Conservation (phyloP, 2,888 invertebrate species). For the Agrenia bidenticulata region DNA sequence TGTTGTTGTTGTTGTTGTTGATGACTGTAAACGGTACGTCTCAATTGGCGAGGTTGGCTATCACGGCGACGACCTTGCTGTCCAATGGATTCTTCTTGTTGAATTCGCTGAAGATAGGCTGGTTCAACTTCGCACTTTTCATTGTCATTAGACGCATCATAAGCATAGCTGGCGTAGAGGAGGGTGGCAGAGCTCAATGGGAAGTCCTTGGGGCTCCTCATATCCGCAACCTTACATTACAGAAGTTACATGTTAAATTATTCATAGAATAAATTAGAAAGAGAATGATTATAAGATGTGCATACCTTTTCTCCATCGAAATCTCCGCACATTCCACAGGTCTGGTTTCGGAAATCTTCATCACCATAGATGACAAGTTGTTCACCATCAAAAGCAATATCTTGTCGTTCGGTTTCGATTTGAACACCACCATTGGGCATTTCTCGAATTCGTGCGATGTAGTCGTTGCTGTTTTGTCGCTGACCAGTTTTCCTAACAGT, state of each 20-base stretch:
- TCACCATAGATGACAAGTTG: constrained; percentile 42
- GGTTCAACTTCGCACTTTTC: constrained; percentile 42
- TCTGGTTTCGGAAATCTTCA: constrained; percentile 47
- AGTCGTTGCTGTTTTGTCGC: constrained; percentile 32
- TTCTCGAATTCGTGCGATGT: constrained; percentile 44
- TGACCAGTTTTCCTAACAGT: constrained; percentile 31
- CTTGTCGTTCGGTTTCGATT: constrained; percentile 42
- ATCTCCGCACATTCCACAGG: constrained; percentile 52
- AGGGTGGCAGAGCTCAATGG: constrained; percentile 47
- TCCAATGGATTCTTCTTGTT: constrained; percentile 43
- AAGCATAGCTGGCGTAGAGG: constrained; percentile 48
- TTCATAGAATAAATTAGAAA: not conserved
- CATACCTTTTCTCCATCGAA: constrained; percentile 49
- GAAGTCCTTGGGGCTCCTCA: constrained; percentile 48
- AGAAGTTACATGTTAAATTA: constrained; percentile 1
- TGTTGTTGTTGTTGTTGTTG: constrained; percentile 1
- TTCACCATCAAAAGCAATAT: constrained; percentile 47
- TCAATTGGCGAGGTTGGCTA: constrained; percentile 15
- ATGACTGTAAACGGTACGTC: not conserved
- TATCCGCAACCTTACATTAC: constrained; percentile 47
- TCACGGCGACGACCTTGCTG: constrained; percentile 15
- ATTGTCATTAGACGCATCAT: constrained; percentile 22
- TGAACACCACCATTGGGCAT: constrained; percentile 51
- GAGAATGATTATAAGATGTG: too few relatives aligned
- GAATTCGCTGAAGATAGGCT: constrained; percentile 35